Evolutionary conservation across 1,140 invertebrate species (phyloP).

Genomic region (Pogonomyrmex californicus): DNA sequence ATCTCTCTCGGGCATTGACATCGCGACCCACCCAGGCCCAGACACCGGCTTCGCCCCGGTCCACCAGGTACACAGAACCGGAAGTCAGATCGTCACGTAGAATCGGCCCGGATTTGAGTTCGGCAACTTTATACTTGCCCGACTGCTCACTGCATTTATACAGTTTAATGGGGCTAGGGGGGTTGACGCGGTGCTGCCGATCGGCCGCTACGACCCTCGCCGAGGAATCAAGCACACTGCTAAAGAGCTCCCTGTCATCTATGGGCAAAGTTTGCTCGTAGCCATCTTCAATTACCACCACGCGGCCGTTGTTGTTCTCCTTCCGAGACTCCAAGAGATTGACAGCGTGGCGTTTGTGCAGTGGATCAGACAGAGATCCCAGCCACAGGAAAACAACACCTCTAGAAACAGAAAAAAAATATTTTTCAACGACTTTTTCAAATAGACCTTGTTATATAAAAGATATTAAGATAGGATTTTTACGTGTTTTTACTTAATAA

Average conservation of each 20-base stretch:
- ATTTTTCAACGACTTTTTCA: background rate
- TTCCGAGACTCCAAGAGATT: slow-evolving; percentile 81
- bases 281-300: slow-evolving; percentile 94
- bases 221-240: slow-evolving; percentile 90
- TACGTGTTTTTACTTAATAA: background rate
- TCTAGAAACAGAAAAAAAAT: slow-evolving; percentile 62
- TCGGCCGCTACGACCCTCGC: slow-evolving; percentile 89
- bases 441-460: background rate
- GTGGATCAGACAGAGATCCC: slow-evolving; percentile 81
- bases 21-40: slow-evolving; percentile 97
- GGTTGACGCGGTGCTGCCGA: slow-evolving; percentile 78
- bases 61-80: slow-evolving; percentile 94
- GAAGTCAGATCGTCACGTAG: slow-evolving; percentile 92
- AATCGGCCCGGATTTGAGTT: slow-evolving; percentile 95
- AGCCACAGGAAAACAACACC: slow-evolving; percentile 84
- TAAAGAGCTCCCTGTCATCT: slow-evolving; percentile 90
- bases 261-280: slow-evolving; percentile 92
- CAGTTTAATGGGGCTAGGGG: slow-evolving; percentile 88
- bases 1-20: slow-evolving; percentile 90
- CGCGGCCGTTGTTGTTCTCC: slow-evolving; percentile 86
- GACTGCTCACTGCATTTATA: slow-evolving; percentile 92
- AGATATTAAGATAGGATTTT: background rate
- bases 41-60: slow-evolving; percentile 94
- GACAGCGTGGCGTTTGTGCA: slow-evolving; percentile 83
- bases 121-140: slow-evolving; percentile 94